These are phyloP conservation scores for Amphipoea lucens DNA, from an alignment of 2,888 invertebrate species.

Conservation along the genomic window DNA sequence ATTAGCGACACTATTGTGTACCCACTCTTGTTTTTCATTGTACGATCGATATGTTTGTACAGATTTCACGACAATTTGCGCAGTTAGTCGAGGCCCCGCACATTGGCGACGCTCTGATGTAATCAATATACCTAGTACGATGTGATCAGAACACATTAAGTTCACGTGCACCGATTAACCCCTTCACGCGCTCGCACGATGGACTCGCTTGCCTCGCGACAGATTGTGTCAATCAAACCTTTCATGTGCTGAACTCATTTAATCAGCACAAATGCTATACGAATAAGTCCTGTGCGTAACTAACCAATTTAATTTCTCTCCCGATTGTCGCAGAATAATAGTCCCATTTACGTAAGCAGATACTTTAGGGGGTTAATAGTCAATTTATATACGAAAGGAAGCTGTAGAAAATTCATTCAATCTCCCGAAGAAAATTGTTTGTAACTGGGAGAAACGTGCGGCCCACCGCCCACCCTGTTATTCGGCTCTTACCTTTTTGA, in stretches of 20 bases:
- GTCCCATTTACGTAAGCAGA: constrained; percentile 60
- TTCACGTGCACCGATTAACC: constrained; percentile 60
- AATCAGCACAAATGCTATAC: constrained; percentile 44
- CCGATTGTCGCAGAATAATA: constrained; percentile 44
- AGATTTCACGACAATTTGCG: constrained; percentile 85
- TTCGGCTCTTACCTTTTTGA: constrained; percentile 71
- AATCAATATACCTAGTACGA: constrained; percentile 67
- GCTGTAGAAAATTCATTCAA: constrained; percentile 67
- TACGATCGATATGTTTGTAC: constrained; percentile 83
- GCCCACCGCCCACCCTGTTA: constrained; percentile 63
- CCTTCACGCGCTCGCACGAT: constrained; percentile 33
- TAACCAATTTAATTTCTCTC: constrained; percentile 49
- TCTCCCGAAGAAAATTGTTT: constrained; percentile 67
- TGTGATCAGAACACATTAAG: constrained; percentile 52
- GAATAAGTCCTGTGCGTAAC: constrained; percentile 30
- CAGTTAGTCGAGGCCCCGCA: constrained; percentile 74
- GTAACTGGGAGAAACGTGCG: constrained; percentile 69
- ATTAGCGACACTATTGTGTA: constrained; percentile 77
- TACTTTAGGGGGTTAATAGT: constrained; percentile 62
- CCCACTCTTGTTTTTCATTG: constrained; percentile 80
- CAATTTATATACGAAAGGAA: constrained; percentile 65
- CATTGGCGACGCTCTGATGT: constrained; percentile 77
- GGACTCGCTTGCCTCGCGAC: constrained; percentile 34
- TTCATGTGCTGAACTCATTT: constrained; percentile 37
- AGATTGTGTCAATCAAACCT: constrained; percentile 46